Percentiles rank a stretch among this genome's conserved stretches.
Conservation (phyloP, 2,113 vertebrate genomes). For the Zosterops hypoxanthus region DNA sequence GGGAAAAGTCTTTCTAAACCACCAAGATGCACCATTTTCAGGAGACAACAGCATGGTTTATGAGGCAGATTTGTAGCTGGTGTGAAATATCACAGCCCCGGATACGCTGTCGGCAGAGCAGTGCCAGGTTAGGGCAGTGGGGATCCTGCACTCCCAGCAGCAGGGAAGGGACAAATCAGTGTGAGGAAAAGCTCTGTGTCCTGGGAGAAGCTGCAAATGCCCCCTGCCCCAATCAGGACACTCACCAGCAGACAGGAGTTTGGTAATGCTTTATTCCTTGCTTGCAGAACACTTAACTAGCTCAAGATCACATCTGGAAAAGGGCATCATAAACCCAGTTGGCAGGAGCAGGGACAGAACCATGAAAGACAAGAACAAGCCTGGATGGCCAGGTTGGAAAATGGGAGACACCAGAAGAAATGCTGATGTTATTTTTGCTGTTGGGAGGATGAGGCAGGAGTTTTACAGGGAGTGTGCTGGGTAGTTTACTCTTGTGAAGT, state of each 20-base stretch:
- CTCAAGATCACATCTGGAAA: background rate
- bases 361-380: background rate
- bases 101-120: background rate
- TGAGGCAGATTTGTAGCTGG: background rate
- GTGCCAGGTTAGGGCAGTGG: background rate
- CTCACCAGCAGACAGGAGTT: background rate
- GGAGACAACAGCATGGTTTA: background rate
- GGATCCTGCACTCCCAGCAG: background rate
- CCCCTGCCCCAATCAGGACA: rapidly evolving
- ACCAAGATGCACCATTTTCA: background rate
- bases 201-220: background rate
- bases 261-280: background rate
- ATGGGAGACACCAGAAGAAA: background rate
- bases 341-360: background rate
- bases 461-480: background rate
- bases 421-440: background rate
- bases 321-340: background rate
- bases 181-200: background rate
- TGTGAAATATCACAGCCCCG: background rate
- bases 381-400: background rate
- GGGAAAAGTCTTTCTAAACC: background rate
- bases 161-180: background rate
- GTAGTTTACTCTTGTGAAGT: background rate
- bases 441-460: background rate
- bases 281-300: background rate